These are phyloP conservation scores for Istiophorus platypterus DNA, from an alignment of 2,113 vertebrate species.

Conservation along the genomic window DNA sequence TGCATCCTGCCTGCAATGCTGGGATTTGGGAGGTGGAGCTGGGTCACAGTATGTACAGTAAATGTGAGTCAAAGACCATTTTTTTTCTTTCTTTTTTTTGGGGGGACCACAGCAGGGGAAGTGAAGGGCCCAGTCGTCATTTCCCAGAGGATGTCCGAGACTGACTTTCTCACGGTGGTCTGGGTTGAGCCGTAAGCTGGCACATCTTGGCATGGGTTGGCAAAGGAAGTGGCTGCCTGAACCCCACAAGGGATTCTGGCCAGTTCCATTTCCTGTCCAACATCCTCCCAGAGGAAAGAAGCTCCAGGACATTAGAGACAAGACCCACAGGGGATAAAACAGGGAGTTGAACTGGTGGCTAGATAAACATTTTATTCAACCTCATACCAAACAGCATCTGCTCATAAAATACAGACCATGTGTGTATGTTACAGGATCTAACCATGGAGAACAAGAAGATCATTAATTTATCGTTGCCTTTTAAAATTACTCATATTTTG, in stretches of 20 bases:
- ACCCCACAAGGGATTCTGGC: slow-evolving; percentile 55
- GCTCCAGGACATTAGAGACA: slow-evolving; percentile 36
- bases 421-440: neutral
- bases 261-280: slow-evolving; percentile 77
- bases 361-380: slow-evolving; percentile 2
- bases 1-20: neutral
- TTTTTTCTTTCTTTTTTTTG: neutral
- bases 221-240: slow-evolving; percentile 73
- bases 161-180: slow-evolving; percentile 75
- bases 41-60: neutral
- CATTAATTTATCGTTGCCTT: neutral
- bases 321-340: slow-evolving; percentile 32
- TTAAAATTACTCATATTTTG: too few species aligned
- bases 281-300: slow-evolving; percentile 70
- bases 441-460: neutral
- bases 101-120: slow-evolving; percentile 11
- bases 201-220: slow-evolving; percentile 56
- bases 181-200: slow-evolving; percentile 49
- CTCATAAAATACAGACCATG: neutral
- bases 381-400: neutral
- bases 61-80: neutral
- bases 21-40: neutral
- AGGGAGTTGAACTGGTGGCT: neutral
- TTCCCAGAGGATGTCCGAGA: slow-evolving; percentile 50
- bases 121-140: slow-evolving; percentile 22